Evolutionary conservation across 2,797 vertebrate species (phyloP).

Genomic region (Periparus ater): DNA sequence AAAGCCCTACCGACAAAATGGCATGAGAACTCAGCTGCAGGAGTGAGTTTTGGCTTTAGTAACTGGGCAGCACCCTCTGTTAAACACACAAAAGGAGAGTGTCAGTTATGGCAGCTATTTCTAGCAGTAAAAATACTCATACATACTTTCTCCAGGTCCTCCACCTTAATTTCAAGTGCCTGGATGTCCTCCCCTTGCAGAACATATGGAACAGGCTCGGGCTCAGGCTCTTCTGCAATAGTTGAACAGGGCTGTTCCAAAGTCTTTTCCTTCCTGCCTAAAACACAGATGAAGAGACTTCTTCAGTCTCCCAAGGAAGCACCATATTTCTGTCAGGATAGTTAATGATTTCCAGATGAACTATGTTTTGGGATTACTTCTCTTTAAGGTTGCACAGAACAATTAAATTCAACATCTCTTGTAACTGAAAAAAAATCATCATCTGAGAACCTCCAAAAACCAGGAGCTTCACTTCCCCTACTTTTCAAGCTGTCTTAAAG

Average conservation of each 20-base stretch:
- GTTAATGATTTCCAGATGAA: background rate
- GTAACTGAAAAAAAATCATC: background rate
- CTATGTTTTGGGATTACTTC: background rate
- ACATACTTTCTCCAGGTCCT: slow-evolving; percentile 79
- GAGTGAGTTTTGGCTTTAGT: background rate
- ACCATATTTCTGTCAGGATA: background rate
- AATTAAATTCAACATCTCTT: background rate
- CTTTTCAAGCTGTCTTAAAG: too few relatives aligned
- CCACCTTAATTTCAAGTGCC: slow-evolving; percentile 70
- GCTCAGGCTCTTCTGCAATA: slow-evolving; percentile 52
- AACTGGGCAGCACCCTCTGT: background rate
- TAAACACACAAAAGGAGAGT: background rate
- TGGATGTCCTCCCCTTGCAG: slow-evolving; percentile 76
- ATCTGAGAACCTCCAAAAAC: background rate
- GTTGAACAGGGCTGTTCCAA: slow-evolving; percentile 29
- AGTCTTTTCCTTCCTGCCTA: slow-evolving; percentile 72
- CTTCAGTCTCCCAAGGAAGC: background rate
- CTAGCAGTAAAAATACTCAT: background rate
- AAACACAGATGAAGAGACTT: slow-evolving; percentile 14
- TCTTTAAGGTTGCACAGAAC: background rate
- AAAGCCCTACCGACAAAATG: background rate
- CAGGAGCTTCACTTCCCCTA: too few relatives aligned
- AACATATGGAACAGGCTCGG: background rate
- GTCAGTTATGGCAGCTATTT: background rate
- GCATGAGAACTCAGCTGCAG: background rate